Percentiles rank a stretch among this genome's conserved stretches.
phyloP scores from a whole-genome alignment of 2,888 invertebrate species.

The Crossocerus cetratus region DNA sequence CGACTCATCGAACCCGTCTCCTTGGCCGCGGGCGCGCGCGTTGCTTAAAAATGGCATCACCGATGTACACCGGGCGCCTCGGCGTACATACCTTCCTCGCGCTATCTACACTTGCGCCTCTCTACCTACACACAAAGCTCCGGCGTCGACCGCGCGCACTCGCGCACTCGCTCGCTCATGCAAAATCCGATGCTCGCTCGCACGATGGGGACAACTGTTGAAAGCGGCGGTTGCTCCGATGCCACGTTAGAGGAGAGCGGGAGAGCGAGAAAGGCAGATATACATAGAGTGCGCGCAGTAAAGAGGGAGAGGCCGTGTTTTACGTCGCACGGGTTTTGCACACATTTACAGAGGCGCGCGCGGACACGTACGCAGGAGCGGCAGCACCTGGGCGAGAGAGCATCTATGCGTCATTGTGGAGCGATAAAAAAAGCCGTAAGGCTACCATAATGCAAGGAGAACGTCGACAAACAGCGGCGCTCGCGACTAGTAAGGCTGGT shows the following conservation, averaged over 20 bases:
- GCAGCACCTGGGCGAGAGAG: conserved; percentile 53
- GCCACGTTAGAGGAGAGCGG: background rate
- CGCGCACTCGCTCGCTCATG: conserved; percentile 2
- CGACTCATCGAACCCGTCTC: conserved; percentile 42
- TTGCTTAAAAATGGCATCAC: conserved; percentile 40
- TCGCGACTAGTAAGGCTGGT: conserved; percentile 53
- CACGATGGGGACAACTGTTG: conserved; percentile 14
- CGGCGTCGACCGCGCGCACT: too few species aligned
- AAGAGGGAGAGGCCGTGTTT: conserved; percentile 26
- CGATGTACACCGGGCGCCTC: background rate
- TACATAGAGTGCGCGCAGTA: background rate
- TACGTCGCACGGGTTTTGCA: conserved; percentile 37
- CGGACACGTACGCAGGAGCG: conserved; percentile 33
- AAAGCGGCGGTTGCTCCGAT: conserved; percentile 14
- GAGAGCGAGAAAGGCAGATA: background rate
- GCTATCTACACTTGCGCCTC: too few species aligned
- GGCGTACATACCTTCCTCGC: background rate
- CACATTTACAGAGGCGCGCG: conserved; percentile 18
- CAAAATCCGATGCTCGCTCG: conserved; percentile 30
- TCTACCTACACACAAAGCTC: too few species aligned
- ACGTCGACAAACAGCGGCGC: conserved; percentile 52
- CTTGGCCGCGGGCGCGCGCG: conserved; percentile 6
- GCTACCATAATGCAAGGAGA: conserved; percentile 49
- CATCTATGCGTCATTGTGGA: conserved; percentile 58
- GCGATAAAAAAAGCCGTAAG: conserved; percentile 56